Evolutionary conservation across 2,888 invertebrate genomes (phyloP).

Genomic region (Helicoverpa assulta): DNA sequence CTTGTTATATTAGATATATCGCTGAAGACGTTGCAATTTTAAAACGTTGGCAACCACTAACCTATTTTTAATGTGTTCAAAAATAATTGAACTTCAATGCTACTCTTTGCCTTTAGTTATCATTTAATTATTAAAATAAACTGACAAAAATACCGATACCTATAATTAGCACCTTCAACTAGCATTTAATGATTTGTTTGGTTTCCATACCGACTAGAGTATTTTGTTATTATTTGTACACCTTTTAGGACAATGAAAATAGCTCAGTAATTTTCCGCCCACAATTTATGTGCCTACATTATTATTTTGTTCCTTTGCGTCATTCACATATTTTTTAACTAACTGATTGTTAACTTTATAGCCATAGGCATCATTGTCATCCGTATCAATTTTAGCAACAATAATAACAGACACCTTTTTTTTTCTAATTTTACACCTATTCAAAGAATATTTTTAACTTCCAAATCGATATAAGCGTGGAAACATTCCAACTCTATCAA

Average conservation of each 20-base stretch:
- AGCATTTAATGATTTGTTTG: constrained; percentile 19
- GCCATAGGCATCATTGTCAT: neutral
- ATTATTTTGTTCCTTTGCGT: neutral
- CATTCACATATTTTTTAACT: neutral
- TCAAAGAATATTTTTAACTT: constrained; percentile 2
- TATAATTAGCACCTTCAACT: constrained; percentile 1
- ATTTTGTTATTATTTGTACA: constrained; percentile 16
- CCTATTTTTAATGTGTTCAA: too few species aligned
- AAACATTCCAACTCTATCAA: constrained; percentile 20
- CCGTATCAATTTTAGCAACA: neutral
- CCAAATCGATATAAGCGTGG: constrained; percentile 20
- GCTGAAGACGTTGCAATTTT: neutral
- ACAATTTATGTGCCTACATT: neutral
- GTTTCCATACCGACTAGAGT: neutral
- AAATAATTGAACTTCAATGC: neutral
- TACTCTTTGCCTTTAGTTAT: too few species aligned
- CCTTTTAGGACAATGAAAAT: neutral
- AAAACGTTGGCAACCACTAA: neutral
- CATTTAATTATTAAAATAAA: neutral
- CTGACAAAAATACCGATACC: neutral
- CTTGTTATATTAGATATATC: neutral
- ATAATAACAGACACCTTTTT: neutral
- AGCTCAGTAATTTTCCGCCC: constrained; percentile 3
- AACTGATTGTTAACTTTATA: neutral
- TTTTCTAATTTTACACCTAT: neutral